Percentiles rank a stretch among this genome's conserved stretches.
Evolutionary conservation across 1,140 invertebrate species (phyloP).

Genomic region (Bemisia tabaci): DNA sequence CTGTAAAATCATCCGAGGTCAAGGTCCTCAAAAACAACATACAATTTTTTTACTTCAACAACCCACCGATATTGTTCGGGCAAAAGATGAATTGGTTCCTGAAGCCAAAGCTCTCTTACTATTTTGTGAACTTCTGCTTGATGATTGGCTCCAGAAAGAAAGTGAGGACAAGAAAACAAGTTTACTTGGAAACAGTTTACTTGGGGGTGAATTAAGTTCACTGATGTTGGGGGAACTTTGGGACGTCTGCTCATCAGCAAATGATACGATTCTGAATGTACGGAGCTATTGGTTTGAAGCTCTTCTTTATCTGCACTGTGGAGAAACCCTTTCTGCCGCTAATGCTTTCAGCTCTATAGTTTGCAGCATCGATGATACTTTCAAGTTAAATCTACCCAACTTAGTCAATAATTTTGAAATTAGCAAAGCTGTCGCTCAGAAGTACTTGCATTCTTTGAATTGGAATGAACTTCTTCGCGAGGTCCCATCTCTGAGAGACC

Average conservation of each 20-base stretch:
- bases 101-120: background rate
- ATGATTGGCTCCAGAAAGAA: background rate
- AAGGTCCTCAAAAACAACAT: background rate
- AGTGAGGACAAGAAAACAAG: background rate
- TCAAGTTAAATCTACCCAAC: slow-evolving; percentile 6
- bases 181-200: slow-evolving; percentile 8
- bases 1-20: slow-evolving; percentile 9
- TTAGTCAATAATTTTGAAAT: background rate
- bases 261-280: slow-evolving; percentile 14
- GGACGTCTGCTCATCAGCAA: slow-evolving; percentile 5
- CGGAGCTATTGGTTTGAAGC: slow-evolving; percentile 21
- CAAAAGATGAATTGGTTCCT: too few relatives aligned
- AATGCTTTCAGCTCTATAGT: slow-evolving; percentile 4
- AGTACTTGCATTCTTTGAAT: background rate
- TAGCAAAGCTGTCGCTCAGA: background rate
- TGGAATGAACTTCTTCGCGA: background rate
- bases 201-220: slow-evolving; percentile 21
- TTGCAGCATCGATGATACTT: background rate
- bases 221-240: slow-evolving; percentile 18
- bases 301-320: slow-evolving; percentile 19
- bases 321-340: slow-evolving; percentile 14
- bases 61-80: too few relatives aligned
- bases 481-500: background rate
- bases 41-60: background rate
- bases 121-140: background rate